Conservation (phyloP, 2,113 vertebrate species). For the Pan troglodytes region NHGRI_mPanTro3-v2.1_pri NC_072403.2:154238001-154238500, state of each 20-base stretch:
- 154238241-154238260: constrained; percentile 20
- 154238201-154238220: neutral
- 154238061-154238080: neutral
- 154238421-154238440: constrained; percentile 41
- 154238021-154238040: constrained; percentile 5
- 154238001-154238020: neutral
- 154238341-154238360: constrained; percentile 41
- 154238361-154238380: constrained; percentile 45
- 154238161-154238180: neutral
- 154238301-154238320: neutral
- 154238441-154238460: constrained; percentile 38
- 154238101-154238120: neutral
- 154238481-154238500: constrained; percentile 15
- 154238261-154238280: constrained; percentile 31
- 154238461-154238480: constrained; percentile 16
- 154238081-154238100: neutral
- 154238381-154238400: neutral
- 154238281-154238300: neutral
- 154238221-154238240: constrained; percentile 14
- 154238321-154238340: constrained; percentile 42
- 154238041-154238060: constrained; percentile 10
- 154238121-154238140: neutral
- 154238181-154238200: neutral
- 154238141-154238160: neutral
- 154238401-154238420: constrained; percentile 46